A percentile compares a stretch with the other conserved stretches of the same genome.
phyloP scores from a whole-genome alignment of 2,888 invertebrate species.

The Archips xylosteana region DNA sequence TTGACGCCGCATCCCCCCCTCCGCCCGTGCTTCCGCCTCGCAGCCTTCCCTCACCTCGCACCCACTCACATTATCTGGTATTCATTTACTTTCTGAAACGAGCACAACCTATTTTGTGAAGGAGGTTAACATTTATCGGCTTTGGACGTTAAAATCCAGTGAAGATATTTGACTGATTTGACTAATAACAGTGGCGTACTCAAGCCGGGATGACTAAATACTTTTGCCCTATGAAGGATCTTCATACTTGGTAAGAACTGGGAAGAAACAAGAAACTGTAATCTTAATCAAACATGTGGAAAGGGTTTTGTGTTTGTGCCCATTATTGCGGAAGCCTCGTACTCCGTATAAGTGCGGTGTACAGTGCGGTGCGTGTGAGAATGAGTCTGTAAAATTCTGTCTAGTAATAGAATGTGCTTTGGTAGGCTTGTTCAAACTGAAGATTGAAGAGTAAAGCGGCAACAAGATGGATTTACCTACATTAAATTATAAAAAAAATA shows the following conservation, averaged over 20 bases:
- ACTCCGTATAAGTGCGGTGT: neutral
- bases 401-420: no score
- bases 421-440: no score
- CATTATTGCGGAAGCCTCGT: neutral
- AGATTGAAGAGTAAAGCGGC: no score
- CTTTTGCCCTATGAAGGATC: neutral
- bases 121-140: constrained; percentile 27
- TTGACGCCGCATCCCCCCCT: constrained; percentile 69
- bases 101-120: constrained; percentile 31
- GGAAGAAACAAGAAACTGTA: neutral
- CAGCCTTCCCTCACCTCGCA: constrained; percentile 58
- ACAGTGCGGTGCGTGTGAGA: no score
- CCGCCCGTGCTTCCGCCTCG: constrained; percentile 45
- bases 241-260: neutral
- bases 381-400: no score
- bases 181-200: neutral
- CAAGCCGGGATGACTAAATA: neutral
- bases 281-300: neutral
- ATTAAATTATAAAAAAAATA: no score
- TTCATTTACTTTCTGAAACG: constrained; percentile 26
- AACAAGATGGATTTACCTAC: no score
- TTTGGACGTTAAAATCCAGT: neutral
- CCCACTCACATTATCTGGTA: constrained; percentile 48
- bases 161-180: neutral
- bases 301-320: neutral